Conservation (phyloP, 2,888 invertebrate genomes). For the Philereme vetulata region DNA sequence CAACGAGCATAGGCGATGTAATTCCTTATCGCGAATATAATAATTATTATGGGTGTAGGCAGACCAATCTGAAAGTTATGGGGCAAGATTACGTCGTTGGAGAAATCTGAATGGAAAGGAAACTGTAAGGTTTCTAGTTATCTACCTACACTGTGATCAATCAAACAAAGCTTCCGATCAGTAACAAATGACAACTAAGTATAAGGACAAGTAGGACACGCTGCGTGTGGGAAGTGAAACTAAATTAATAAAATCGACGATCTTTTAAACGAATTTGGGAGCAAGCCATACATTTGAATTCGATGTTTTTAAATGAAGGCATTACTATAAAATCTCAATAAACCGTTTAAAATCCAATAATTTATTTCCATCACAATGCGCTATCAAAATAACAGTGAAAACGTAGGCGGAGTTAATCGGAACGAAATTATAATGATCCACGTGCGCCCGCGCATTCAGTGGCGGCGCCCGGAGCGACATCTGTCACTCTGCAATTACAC, state of each 20-base stretch:
- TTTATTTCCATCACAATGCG: slow-evolving; percentile 39
- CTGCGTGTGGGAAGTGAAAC: slow-evolving; percentile 16
- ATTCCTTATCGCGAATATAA: too few species aligned
- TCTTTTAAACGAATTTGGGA: slow-evolving; percentile 8
- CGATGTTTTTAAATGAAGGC: slow-evolving; percentile 40
- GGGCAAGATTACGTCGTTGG: background rate
- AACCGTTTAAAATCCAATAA: slow-evolving; percentile 41
- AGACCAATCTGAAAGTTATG: background rate
- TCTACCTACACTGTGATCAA: background rate
- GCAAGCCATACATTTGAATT: slow-evolving; percentile 18
- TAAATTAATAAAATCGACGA: slow-evolving; percentile 24
- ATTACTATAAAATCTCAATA: slow-evolving; percentile 35
- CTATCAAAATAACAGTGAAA: slow-evolving; percentile 45
- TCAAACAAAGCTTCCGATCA: background rate
- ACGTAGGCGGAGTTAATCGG: slow-evolving; percentile 55
- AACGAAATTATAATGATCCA: slow-evolving; percentile 54
- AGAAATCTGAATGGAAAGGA: background rate
- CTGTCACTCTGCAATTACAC: slow-evolving; percentile 62
- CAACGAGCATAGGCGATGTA: too few species aligned
- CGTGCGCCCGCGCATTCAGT: slow-evolving; percentile 57
- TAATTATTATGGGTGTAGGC: too few species aligned
- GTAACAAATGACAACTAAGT: background rate
- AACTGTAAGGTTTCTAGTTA: background rate
- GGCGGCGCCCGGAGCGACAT: slow-evolving; percentile 65
- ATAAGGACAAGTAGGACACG: background rate